Evolutionary conservation across 2,797 vertebrate genomes (phyloP).

Genomic region (Periparus ater): DNA sequence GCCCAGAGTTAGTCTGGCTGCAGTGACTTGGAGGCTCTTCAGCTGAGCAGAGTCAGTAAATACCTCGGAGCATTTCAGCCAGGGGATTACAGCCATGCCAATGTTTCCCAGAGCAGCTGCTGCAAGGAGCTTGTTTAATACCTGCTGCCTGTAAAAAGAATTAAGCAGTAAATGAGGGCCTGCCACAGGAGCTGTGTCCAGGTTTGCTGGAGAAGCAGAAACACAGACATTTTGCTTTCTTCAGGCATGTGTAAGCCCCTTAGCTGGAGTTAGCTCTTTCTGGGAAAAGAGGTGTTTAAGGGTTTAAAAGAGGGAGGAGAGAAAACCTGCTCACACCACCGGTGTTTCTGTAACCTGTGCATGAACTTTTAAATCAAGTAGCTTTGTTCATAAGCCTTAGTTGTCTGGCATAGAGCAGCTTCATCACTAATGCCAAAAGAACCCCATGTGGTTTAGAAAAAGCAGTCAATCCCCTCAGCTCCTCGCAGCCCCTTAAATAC

Average conservation of each 20-base stretch:
- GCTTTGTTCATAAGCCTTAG: slow-evolving; percentile 17
- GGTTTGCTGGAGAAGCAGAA: background rate
- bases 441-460: background rate
- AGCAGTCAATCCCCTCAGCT: background rate
- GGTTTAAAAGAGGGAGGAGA: background rate
- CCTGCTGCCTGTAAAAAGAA: slow-evolving; percentile 51
- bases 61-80: background rate
- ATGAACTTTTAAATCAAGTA: slow-evolving; percentile 38
- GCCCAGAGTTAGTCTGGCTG: background rate
- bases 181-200: background rate
- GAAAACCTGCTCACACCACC: background rate
- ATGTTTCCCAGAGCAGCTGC: slow-evolving; percentile 44
- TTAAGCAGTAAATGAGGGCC: background rate
- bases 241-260: background rate
- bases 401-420: slow-evolving; percentile 19
- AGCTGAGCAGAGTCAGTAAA: slow-evolving; percentile 21
- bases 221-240: background rate
- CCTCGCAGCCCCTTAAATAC: background rate
- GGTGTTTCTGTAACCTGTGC: slow-evolving; percentile 18
- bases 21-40: background rate
- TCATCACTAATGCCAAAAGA: background rate
- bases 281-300: background rate
- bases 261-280: background rate
- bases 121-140: background rate
- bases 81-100: background rate